Evolutionary conservation across 23 tunicate genomes (phyloP), one percentile per base, ranked within the genome.

Genomic region (Halocynthia aurantium): DNA sequence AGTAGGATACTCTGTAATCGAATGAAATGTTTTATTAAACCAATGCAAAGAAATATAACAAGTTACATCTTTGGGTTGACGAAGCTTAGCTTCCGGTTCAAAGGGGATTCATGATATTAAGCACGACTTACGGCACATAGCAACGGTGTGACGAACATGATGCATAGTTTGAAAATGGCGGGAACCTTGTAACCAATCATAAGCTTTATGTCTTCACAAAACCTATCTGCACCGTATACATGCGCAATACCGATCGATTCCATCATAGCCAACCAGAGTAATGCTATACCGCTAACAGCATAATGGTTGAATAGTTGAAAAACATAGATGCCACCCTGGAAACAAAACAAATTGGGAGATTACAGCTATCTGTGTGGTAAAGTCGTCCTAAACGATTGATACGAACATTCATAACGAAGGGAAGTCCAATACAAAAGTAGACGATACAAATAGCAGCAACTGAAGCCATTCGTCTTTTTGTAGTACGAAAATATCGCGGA

Each of bases 111-210:
- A 31, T 31, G 44, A 4, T 31, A 31, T 31, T 31, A 31, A 31
- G 4, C 44, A 31, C 44, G 44, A 54, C 77, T 72, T 68, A 86
- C 91, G 71, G 66, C 18, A 22, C 80, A 53, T n/a, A 86, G 55
- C 18, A 67, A 54, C 52, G 91, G 91, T 7, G 91, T 80, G 22
- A 73, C 70, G 22, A 53, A 80, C 62, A 53, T 53, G 77, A 76
- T 51, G 65, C 91, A 86, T 53, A 72, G 22, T 40, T 80, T 80
- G 52, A 86, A 52, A 76, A 55, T 73, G 50, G 31, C 58, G 13
- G 84, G 65, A 13, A 83, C 86, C 15, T 80, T 72, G 69, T 86
- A 86, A 0, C 91, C 91, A 67, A 86, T 86, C 91, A 86, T 86
- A 6, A 82, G 86, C 53, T 81, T 81, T 69, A 86, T 74, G 55